These are phyloP conservation scores for Aegithalos caudatus DNA, from an alignment of 2,113 vertebrate species.

Conservation along the genomic window DNA sequence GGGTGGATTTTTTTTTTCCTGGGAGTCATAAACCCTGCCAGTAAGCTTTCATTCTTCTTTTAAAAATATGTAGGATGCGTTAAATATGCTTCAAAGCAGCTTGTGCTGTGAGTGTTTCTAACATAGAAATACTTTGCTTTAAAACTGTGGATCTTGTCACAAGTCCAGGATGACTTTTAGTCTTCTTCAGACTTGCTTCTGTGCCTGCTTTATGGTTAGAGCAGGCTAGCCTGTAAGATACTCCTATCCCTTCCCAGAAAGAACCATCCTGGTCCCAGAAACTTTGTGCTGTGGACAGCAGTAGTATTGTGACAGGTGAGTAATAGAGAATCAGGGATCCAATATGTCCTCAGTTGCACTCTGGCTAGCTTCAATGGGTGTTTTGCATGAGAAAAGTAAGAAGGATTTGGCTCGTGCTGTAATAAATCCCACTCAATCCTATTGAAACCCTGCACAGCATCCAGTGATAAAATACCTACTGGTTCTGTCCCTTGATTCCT, in stretches of 20 bases:
- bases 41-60: slow-evolving; percentile 38
- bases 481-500: background rate
- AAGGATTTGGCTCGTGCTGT: slow-evolving; percentile 24
- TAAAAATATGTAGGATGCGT: slow-evolving; percentile 23
- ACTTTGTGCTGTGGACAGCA: background rate
- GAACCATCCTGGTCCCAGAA: background rate
- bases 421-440: slow-evolving; percentile 37
- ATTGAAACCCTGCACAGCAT: background rate
- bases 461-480: background rate
- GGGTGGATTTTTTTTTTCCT: background rate
- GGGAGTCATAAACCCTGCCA: background rate
- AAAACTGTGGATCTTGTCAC: slow-evolving; percentile 21
- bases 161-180: background rate
- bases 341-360: background rate
- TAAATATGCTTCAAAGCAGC: slow-evolving; percentile 42
- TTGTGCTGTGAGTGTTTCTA: background rate
- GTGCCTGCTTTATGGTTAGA: background rate
- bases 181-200: background rate
- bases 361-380: background rate
- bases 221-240: background rate
- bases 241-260: background rate
- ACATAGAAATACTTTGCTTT: background rate
- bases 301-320: background rate
- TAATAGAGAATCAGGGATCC: background rate
- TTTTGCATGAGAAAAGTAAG: slow-evolving; percentile 44